Conservation (phyloP, 2,113 vertebrate genomes). For the Cathartes aura region DNA sequence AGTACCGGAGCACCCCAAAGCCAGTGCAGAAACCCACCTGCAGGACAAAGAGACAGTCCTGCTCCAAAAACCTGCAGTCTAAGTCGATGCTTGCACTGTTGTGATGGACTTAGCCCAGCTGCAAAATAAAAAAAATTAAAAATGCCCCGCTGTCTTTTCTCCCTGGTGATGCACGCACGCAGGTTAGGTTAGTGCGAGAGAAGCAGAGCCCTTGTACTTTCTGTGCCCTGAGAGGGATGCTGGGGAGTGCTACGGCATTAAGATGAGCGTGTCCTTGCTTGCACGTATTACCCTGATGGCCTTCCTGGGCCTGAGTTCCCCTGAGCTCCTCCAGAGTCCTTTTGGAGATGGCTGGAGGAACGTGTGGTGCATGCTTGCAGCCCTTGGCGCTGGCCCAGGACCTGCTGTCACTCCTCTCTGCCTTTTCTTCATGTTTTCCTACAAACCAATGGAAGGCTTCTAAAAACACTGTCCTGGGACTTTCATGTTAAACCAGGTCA, state of each 20-base stretch:
- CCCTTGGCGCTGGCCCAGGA: not conserved
- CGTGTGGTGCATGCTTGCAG: not conserved
- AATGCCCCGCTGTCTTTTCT: not conserved
- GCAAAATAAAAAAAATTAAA: not conserved
- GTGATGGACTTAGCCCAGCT: not conserved
- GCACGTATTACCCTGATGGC: fast-evolving
- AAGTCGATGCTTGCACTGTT: not conserved
- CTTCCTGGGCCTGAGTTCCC: not conserved
- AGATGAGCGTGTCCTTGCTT: not conserved
- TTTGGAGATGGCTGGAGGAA: not conserved
- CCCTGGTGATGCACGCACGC: not conserved
- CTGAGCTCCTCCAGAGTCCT: not conserved
- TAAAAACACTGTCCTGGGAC: not conserved
- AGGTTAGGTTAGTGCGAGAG: not conserved
- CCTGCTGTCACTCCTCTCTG: not conserved
- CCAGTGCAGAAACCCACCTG: not conserved
- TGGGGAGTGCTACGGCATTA: not conserved
- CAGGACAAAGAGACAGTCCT: not conserved
- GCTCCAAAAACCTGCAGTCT: not conserved
- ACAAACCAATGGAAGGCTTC: not conserved
- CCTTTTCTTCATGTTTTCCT: not conserved
- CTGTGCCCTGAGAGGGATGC: not conserved
- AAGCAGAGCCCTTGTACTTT: not conserved
- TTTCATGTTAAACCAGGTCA: not conserved
- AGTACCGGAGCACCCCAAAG: not conserved